A percentile compares a stretch with the other conserved stretches of the same genome.
Conservation (phyloP, 2,113 vertebrate species). For the Meleagris gallopavo region DNA sequence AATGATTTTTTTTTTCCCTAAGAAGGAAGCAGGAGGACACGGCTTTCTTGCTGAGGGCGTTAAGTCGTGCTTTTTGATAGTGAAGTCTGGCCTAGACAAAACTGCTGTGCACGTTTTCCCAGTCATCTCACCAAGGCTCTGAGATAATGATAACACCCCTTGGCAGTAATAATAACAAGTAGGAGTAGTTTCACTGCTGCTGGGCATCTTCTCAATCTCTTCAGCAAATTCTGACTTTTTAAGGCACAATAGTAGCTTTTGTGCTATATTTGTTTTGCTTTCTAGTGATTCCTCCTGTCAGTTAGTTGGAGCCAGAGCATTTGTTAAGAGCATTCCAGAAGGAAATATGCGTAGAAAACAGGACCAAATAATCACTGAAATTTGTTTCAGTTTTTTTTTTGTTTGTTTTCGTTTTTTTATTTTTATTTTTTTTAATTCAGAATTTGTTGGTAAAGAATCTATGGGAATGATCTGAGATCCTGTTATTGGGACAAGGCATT, state of each 20-base stretch:
- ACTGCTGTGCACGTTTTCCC: background rate
- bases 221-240: background rate
- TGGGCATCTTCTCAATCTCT: background rate
- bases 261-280: background rate
- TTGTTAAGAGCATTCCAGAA: background rate
- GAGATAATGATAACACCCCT: background rate
- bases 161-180: background rate
- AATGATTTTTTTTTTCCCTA: background rate
- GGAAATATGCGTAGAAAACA: background rate
- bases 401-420: background rate
- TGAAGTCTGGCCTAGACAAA: background rate
- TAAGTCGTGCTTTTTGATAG: background rate
- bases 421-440: background rate
- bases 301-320: background rate
- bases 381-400: background rate
- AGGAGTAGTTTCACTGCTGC: background rate
- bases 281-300: background rate
- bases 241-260: background rate
- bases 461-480: background rate
- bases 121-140: background rate
- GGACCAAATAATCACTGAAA: background rate
- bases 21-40: background rate
- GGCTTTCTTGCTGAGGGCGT: background rate
- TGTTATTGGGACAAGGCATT: background rate
- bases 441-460: background rate